A percentile compares a stretch with the other conserved stretches of the same genome.
Conservation (phyloP, 2,888 invertebrate species). For the Psylliodes chrysocephalus region DNA sequence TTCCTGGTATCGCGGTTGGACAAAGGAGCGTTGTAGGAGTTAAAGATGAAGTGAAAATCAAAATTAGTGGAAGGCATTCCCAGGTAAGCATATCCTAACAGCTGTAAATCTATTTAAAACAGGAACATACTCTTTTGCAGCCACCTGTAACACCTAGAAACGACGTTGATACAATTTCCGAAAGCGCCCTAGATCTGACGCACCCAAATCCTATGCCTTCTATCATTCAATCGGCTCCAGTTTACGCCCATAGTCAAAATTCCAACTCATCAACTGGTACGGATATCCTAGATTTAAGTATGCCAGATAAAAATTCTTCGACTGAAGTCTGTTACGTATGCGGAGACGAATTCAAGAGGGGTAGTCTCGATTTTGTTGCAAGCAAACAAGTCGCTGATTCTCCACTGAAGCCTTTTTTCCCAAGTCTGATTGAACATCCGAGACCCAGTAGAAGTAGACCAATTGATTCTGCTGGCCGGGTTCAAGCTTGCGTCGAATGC, state of each 20-base stretch:
- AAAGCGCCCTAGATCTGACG: conserved; percentile 69
- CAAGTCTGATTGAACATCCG: conserved; percentile 77
- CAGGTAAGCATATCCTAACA: conserved; percentile 18
- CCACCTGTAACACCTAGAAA: conserved; percentile 51
- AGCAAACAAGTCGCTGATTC: conserved; percentile 67
- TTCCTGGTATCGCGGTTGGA: background rate
- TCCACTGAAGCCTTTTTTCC: conserved; percentile 59
- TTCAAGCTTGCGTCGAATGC: conserved; percentile 85
- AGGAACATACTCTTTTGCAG: conserved; percentile 46
- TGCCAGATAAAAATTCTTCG: conserved; percentile 92
- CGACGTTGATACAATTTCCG: conserved; percentile 47
- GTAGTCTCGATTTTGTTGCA: conserved; percentile 78
- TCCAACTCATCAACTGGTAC: conserved; percentile 73
- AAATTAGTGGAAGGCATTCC: conserved; percentile 14
- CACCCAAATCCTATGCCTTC: conserved; percentile 52
- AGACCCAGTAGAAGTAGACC: conserved; percentile 86
- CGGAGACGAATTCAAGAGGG: conserved; percentile 87
- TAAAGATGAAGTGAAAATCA: conserved; percentile 23
- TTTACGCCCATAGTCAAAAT: conserved; percentile 60
- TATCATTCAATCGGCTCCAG: conserved; percentile 51
- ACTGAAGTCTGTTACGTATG: conserved; percentile 92
- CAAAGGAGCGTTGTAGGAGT: conserved; percentile 10
- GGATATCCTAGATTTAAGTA: conserved; percentile 87
- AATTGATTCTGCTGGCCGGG: conserved; percentile 81
- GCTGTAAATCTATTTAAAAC: background rate